Conservation (phyloP, 2,113 vertebrate genomes). For the Promerops cafer region DNA sequence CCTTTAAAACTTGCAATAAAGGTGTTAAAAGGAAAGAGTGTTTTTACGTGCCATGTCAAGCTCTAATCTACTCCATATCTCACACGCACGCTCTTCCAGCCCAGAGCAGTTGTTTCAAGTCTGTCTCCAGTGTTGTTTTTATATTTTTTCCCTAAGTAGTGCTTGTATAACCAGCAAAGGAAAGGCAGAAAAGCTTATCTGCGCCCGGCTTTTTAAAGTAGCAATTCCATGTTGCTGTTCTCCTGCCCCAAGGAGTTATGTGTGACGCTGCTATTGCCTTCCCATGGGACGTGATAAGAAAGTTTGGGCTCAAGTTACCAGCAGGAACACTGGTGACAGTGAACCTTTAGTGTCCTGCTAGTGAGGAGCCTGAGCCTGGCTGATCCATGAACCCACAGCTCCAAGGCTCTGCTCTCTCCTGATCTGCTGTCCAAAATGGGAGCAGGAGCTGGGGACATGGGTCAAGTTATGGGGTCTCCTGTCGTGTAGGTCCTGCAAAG, state of each 20-base stretch:
- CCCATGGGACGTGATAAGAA: not conserved
- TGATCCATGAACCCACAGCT: not conserved
- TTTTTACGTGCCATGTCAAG: constrained; percentile 40
- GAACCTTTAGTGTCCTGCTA: not conserved
- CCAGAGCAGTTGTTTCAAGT: constrained; percentile 23
- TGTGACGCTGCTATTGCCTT: not conserved
- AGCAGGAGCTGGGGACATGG: not conserved
- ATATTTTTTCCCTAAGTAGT: not conserved
- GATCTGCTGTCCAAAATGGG: too few species aligned
- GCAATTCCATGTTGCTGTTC: not conserved
- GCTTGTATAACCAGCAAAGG: not conserved
- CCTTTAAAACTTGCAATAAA: constrained; percentile 57
- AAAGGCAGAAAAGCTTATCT: not conserved
- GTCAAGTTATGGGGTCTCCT: not conserved
- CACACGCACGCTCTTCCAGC: constrained; percentile 14
- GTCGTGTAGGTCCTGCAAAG: rapidly evolving
- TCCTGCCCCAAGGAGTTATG: not conserved
- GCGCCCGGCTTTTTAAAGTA: not conserved
- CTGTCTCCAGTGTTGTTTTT: not conserved
- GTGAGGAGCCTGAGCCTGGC: not conserved
- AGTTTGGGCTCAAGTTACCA: not conserved
- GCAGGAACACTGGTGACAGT: not conserved
- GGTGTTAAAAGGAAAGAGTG: constrained; percentile 60
- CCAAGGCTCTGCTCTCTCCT: not conserved
- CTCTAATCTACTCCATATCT: constrained; percentile 48